Evolutionary conservation across 2,888 invertebrate genomes (phyloP), one percentile per base, ranked within the genome.

Genomic region (Cephalotes varians): DNA sequence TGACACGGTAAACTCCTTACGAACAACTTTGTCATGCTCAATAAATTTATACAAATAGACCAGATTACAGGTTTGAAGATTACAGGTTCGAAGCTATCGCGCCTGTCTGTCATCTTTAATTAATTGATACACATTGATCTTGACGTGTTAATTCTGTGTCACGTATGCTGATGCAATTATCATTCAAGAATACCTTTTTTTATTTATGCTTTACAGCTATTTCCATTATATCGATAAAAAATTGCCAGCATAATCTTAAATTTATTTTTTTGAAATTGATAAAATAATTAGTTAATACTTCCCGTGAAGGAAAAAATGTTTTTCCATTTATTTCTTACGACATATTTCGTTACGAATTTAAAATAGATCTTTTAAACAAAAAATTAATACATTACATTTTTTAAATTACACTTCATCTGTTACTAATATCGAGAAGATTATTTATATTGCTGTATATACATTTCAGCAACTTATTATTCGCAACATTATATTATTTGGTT

Each of bases 1-100:
- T 56, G 67, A 77, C 67, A 76, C 54, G 74, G 76, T 65, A 51
- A 34, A n/a, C 37, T 56, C 44, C 31, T 34, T 71, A 44, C 56
- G 54, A 34, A 71, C 25, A 54, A 77, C 54, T 71, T 44, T 79
- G 56, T 71, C 77, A 71, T 71, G 54, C 77, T 79, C 77, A 34
- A 47, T 79, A 44, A 79, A 79, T 71, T 79, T 56, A 71, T 71
- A 44, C 12, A 79, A 69, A 54, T 40, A 69, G 34, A 69, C 18
- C 54, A 69, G 77, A 77, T 77, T 76, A 67, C n/a, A 37, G 15
- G 37, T 31, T 60, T 12, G 49, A 40, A 71, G 71, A 77, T 77
- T 77, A 71, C 21, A 40, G n/a, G 21, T 37, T 65, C n/a, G 49
- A 51, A 25, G 74, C 25, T 77, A 31, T 69, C 71, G 40, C 34